Evolutionary conservation across 2,888 invertebrate species (phyloP).

Genomic region (Aproaerema taeniolella): DNA sequence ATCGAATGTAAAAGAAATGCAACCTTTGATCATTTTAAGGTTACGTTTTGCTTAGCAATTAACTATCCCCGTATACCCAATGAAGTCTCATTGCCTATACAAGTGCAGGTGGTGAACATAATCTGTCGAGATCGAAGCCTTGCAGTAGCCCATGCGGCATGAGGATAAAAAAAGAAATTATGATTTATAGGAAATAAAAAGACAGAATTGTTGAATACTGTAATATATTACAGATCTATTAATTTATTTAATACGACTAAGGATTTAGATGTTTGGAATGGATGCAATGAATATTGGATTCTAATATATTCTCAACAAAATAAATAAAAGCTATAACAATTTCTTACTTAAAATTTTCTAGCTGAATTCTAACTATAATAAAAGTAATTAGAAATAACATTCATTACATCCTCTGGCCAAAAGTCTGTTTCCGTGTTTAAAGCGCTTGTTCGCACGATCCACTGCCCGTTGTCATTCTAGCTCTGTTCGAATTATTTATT

Average conservation of each 20-base stretch:
- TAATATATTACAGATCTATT: conserved; percentile 71
- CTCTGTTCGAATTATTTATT: too few relatives aligned
- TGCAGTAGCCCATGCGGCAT: too few relatives aligned
- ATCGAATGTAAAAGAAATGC: not conserved
- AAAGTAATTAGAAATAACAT: not conserved
- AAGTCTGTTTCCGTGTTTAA: too few relatives aligned
- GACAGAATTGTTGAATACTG: conserved; percentile 54
- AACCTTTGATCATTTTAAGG: too few relatives aligned
- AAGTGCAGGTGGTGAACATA: too few relatives aligned
- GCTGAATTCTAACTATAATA: conserved; percentile 7
- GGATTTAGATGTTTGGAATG: conserved; percentile 37
- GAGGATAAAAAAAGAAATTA: too few relatives aligned
- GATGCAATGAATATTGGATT: conserved; percentile 34
- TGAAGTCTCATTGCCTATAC: too few relatives aligned
- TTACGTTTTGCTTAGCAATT: too few relatives aligned
- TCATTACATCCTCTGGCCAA: conserved; percentile 5
- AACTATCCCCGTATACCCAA: too few relatives aligned
- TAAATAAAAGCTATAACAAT: conserved; percentile 11
- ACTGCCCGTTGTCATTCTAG: too few relatives aligned
- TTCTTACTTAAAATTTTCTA: conserved; percentile 11
- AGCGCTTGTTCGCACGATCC: too few relatives aligned
- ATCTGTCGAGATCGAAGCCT: too few relatives aligned
- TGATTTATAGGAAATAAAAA: conserved; percentile 6
- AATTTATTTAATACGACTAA: conserved; percentile 51
- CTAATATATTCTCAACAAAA: conserved; percentile 10